Conservation (phyloP, 2,797 vertebrate genomes). For the Macroramphosus scolopax region DNA sequence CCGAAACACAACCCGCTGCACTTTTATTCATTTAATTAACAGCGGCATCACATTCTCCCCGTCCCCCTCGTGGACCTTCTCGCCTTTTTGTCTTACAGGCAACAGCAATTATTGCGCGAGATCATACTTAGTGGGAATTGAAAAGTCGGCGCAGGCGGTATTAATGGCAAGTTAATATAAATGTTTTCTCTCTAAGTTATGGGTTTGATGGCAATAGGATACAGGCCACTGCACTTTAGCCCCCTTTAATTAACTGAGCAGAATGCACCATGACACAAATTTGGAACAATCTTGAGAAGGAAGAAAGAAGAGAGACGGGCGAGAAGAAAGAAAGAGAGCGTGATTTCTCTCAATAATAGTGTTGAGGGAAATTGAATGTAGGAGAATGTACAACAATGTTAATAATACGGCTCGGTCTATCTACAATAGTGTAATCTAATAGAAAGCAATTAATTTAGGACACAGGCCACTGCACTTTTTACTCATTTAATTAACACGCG, state of each 20-base stretch:
- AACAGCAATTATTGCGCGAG: constrained; percentile 71
- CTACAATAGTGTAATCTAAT: constrained; percentile 83
- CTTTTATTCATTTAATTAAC: constrained; percentile 94
- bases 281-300: constrained; percentile 70
- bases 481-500: constrained; percentile 81
- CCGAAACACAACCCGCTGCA: constrained; percentile 73
- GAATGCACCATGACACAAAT: constrained; percentile 76
- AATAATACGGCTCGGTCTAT: constrained; percentile 78
- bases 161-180: constrained; percentile 79
- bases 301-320: constrained; percentile 46
- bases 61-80: constrained; percentile 54
- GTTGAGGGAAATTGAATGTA: constrained; percentile 85
- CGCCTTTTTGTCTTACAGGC: constrained; percentile 65
- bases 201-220: constrained; percentile 81
- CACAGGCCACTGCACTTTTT: constrained; percentile 84
- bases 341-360: constrained; percentile 76
- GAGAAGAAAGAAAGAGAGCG: constrained; percentile 42
- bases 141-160: constrained; percentile 69
- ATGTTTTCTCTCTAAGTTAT: constrained; percentile 79
- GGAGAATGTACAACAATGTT: constrained; percentile 83
- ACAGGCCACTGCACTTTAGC: constrained; percentile 80
- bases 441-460: constrained; percentile 87
- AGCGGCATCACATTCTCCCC: constrained; percentile 79
- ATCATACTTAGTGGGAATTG: constrained; percentile 75
- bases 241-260: constrained; percentile 83